phyloP scores from a whole-genome alignment of 1,140 invertebrate genomes.

The Colletes gigas region DNA sequence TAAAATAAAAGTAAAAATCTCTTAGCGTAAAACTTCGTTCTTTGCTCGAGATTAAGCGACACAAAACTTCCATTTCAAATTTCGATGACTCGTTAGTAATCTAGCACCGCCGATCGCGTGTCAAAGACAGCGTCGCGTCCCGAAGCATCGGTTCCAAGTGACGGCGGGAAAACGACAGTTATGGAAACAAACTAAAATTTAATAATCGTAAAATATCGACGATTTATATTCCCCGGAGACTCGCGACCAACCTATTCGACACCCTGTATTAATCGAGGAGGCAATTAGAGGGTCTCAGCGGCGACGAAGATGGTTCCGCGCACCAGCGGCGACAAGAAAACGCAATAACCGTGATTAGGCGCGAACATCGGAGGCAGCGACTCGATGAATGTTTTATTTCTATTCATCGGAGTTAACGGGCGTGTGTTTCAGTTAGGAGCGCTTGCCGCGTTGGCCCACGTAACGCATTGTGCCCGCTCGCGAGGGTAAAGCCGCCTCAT shows the following conservation, averaged over 20 bases:
- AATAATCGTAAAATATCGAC: no score
- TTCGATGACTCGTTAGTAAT: no score
- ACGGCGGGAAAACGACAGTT: no score
- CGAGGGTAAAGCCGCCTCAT: constrained; percentile 42
- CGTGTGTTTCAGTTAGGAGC: background rate
- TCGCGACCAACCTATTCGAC: background rate
- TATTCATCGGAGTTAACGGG: constrained; percentile 37
- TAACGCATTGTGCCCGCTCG: constrained; percentile 10
- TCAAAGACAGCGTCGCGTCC: no score
- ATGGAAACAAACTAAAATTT: no score
- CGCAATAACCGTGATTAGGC: constrained; percentile 42
- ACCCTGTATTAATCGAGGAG: background rate
- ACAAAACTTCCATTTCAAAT: no score
- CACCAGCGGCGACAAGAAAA: constrained; percentile 9
- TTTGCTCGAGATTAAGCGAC: no score
- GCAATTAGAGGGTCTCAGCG: background rate
- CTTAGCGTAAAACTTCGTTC: no score
- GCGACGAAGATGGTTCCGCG: no score
- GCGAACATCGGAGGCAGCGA: constrained; percentile 21
- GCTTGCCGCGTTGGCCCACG: background rate
- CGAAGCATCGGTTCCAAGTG: no score
- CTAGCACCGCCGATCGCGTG: no score
- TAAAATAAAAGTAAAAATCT: no score
- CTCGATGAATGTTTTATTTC: constrained; percentile 38
- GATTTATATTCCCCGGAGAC: background rate